Base-by-base conservation (phyloP, 2,888 invertebrate genomes). In the Lasioglossum oenotherae region DNA sequence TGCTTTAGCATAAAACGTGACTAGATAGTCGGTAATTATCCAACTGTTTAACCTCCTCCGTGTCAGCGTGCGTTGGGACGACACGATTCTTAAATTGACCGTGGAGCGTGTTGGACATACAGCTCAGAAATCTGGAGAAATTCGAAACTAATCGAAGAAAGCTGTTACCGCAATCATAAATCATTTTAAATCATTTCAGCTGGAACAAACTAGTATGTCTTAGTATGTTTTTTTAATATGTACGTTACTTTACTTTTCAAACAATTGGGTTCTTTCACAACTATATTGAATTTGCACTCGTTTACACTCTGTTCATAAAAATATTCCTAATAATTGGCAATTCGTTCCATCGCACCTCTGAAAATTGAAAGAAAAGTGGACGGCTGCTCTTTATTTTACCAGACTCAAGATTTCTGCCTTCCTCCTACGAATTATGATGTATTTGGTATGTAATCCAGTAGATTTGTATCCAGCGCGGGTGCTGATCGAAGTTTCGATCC, bases 21-120 rank as follows among this genome's bases (percentile, higher is more conserved):
- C 81, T 69, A 84, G 77, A 60, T 84, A 67, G 49, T 81, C 69
- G 76, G 64, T 73, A 84, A 84, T 74, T 82, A 82, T 82, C 78
- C 60, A 49, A 23, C 41, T 60, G 38, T 71, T 10, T 49, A 72
- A 44, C 35, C 46, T 44, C 19, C 16, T 23, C 19, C n/a, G 31
- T 19, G 57, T 74, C 60, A 41, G 23, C 60, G 46, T 53, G 57
- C 69, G 46, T 64, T 16, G 19, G 23, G 12, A 35, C 35, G 27
- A 35, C 31, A 69, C 31, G 41, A 35, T 67, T 75, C 53, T 73
- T 53, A 44, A 67, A 35, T 57, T 75, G 23, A 49, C 27, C 8
- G 38, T 23, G 38, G 12, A 27, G 14, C 46, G 31, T 38, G 41
- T 12, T n/a, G 16, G 64, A 38, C 27, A 12, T 12, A 27, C 46